phyloP scores from a whole-genome alignment of 2,113 vertebrate species.

The Lamprotornis superbus region DNA sequence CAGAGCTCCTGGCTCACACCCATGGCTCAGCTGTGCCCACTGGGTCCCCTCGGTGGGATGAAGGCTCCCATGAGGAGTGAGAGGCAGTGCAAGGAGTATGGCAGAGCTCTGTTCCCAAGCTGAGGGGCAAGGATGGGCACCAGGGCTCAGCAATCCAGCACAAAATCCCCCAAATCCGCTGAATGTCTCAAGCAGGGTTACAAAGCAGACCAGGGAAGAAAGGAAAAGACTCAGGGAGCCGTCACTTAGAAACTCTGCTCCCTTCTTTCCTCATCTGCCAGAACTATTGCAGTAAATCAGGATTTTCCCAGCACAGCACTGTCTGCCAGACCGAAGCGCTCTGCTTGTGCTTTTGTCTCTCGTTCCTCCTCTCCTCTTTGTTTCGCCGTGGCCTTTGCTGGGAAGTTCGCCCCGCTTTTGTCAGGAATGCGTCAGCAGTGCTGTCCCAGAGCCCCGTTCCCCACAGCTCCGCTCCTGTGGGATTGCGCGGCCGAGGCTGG shows the following conservation, averaged over 20 bases:
- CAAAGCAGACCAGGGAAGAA: background rate
- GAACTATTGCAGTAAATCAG: background rate
- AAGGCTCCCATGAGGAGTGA: background rate
- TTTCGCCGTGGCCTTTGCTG: background rate
- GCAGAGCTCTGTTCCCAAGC: background rate
- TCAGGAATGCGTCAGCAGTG: rapidly evolving
- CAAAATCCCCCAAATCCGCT: rapidly evolving
- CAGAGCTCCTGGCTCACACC: background rate
- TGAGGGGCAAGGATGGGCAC: background rate
- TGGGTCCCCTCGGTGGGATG: background rate
- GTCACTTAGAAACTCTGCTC: background rate
- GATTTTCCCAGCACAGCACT: background rate
- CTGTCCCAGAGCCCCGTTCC: background rate
- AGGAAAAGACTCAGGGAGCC: rapidly evolving
- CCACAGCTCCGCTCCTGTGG: background rate
- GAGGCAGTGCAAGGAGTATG: background rate
- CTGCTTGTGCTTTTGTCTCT: background rate
- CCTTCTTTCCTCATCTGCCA: background rate
- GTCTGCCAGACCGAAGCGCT: background rate
- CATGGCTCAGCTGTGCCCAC: background rate
- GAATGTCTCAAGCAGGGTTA: background rate
- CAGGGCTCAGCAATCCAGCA: background rate
- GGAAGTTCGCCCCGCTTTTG: background rate
- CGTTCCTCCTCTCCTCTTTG: background rate
- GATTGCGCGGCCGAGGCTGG: background rate